Conservation (phyloP, 1,140 invertebrate species). For the Polypedilum vanderplanki region DNA sequence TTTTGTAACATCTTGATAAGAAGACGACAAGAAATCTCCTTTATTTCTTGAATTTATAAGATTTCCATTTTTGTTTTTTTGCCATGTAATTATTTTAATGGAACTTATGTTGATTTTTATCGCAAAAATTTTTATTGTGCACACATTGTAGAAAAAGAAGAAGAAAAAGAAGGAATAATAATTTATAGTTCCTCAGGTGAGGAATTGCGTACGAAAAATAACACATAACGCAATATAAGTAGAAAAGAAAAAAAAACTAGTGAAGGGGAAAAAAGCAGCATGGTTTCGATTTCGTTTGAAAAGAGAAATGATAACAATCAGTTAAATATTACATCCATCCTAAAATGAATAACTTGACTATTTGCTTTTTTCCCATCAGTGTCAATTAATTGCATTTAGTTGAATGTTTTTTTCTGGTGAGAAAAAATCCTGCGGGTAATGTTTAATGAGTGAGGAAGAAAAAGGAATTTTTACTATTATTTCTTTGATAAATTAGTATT, state of each 20-base stretch:
- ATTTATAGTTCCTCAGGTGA: conserved; percentile 12
- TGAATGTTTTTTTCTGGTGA: neutral
- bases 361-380: conserved; percentile 17
- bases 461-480: neutral
- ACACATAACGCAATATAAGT: neutral
- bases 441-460: neutral
- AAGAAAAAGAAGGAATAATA: neutral
- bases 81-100: neutral
- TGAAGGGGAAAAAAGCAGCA: neutral
- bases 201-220: conserved; percentile 11
- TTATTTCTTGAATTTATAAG: too few species aligned
- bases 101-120: neutral
- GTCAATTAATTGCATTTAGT: conserved; percentile 18
- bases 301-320: conserved; percentile 11
- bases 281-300: conserved; percentile 15
- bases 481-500: neutral
- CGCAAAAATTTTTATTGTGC: neutral
- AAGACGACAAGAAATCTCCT: too few species aligned
- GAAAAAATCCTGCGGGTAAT: conserved; percentile 11
- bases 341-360: conserved; percentile 6
- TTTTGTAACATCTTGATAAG: too few species aligned
- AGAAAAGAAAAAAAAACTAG: too few species aligned
- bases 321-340: neutral
- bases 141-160: neutral
- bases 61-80: too few species aligned